Evolutionary conservation across 2,113 vertebrate species (phyloP), one percentile per base, ranked within the genome.

Genomic region (Corythaeola cristata): DNA sequence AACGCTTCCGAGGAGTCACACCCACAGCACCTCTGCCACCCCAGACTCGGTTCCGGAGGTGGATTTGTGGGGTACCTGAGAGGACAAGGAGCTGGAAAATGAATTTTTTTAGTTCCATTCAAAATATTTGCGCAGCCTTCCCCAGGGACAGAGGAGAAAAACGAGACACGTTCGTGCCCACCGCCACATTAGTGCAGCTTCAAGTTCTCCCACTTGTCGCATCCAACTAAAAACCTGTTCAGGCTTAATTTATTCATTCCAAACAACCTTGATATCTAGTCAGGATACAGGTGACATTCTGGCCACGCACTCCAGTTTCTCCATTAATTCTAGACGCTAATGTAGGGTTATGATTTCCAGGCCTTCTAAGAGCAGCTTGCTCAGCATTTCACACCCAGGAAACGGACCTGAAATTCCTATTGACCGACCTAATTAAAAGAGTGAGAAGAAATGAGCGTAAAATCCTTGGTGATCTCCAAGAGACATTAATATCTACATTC

Each of bases 21-120:
- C 2, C 30, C 33, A 10, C 53, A 20, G 26, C 67, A 35, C 6
- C 73, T 10, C 53, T 13, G 35, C 17, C 15, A 3, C 5, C 30
- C 22, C 35, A 12, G 44, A 15, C 19, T 15, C 1, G 2, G 16
- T 12, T 26, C 3, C 1, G 12, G 2, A 16, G 6, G 4, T 16
- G 56, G 2, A 7, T n/a, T 20, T 30, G 35, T 8, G 75, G 15
- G 12, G 23, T 17, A 8, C 18, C 21, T 3, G 33, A 24, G 14
- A n/a, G 37, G 35, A 63, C 7, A 39, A 52, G 41, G 27, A 33
- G 12, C 9, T 35, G 21, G 22, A 23, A 67, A 49, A 32, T 5
- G 2, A 8, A 8, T 19, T 12, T 76, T 59, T 45, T 53, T 26
- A 67, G 30, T 62, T 55, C 30, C 17, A 11, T n/a, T 33, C 16